Evolutionary conservation across 2,113 vertebrate species (phyloP), one percentile per base, ranked within the genome.

Genomic region (Oophaga pumilio): DNA sequence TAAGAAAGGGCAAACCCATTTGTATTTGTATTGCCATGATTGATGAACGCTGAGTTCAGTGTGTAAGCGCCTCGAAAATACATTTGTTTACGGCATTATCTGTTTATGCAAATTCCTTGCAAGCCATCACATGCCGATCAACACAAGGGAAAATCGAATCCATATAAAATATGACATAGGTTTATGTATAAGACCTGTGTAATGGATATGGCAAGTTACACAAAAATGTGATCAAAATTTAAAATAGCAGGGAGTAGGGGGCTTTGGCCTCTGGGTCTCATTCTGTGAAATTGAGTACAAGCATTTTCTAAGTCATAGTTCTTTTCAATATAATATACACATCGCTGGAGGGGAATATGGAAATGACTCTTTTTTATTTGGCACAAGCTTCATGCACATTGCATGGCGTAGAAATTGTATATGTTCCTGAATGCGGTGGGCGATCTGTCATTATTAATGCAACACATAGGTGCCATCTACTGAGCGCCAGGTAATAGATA

Each of bases 101-200:
- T 79, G 43, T 78, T 84, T 79, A 89, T 85, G 84, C 69, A 85
- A 73, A 89, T 79, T 52, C 60, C 22, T 52, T 85, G 90, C 91
- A 94, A 93, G 94, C 95, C 94, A 93, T 89, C 89, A 91, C 90
- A 92, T 93, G 90, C 90, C 84, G 89, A 88, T 90, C 91, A 88
- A 88, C 89, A 84, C 82, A 76, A 87, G 80, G 73, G 15, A 64
- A 79, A 78, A 66, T 86, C n/a, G 69, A 66, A 79, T 79, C 49
- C 50, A 57, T 53, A 71, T 56, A 71, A 71, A 71, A 69, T 71
- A 69, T 2, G 62, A 83, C 64, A 69, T 14, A 28, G n/a, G 62
- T 69, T 28, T 83, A 52, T 84, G 24, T 18, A 84, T 28, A 8
- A 26, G 82, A 71, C 82, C 64, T 56, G 64, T 8, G 60, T 82